Conservation (phyloP, 1,140 invertebrate genomes). For the Sinella curviseta region DNA sequence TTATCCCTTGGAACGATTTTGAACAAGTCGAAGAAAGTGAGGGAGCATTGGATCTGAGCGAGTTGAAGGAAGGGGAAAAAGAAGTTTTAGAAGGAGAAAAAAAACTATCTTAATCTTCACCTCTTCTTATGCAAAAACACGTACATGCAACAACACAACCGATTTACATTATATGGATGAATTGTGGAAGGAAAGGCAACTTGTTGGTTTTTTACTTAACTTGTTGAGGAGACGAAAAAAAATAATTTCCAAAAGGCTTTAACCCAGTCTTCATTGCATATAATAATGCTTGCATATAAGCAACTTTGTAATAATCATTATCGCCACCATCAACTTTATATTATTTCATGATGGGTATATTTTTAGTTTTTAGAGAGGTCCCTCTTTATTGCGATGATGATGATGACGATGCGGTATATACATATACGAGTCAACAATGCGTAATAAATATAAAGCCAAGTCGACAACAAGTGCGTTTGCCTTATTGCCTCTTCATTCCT, state of each 20-base stretch:
- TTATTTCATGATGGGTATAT: background rate
- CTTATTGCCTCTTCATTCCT: conserved; percentile 12
- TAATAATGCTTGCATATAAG: background rate
- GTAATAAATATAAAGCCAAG: conserved; percentile 1
- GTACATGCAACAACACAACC: background rate
- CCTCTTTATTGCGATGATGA: conserved; percentile 13
- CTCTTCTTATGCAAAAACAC: conserved; percentile 28
- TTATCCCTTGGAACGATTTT: background rate
- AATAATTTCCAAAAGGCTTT: too few species aligned
- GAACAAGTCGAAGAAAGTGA: background rate
- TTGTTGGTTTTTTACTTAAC: too few species aligned
- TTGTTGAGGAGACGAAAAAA: too few species aligned
- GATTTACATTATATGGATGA: too few species aligned
- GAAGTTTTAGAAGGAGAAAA: too few species aligned
- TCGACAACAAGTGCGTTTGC: conserved; percentile 7
- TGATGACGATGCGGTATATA: background rate
- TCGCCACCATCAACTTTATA: background rate
- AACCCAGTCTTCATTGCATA: too few species aligned
- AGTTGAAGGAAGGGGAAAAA: too few species aligned
- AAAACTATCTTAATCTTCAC: conserved; percentile 16
- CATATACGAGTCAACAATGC: background rate
- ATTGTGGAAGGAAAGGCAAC: too few species aligned
- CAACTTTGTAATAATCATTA: background rate
- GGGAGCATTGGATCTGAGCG: too few species aligned
- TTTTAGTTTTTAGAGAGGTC: background rate